phyloP scores from a whole-genome alignment of 2,888 invertebrate genomes.

The Megamerina dolium region DNA sequence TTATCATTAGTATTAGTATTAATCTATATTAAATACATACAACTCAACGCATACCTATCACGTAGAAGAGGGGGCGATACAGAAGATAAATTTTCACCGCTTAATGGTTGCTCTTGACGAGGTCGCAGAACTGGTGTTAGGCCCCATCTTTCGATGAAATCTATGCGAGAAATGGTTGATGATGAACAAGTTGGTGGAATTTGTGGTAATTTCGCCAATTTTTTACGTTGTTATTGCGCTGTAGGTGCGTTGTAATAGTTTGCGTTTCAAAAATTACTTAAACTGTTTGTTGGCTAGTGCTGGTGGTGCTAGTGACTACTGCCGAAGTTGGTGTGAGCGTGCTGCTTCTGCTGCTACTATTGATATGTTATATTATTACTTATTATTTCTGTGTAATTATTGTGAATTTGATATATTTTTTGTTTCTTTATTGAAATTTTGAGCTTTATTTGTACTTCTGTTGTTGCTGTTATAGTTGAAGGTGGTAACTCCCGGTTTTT shows the following conservation, averaged over 20 bases:
- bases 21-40: not conserved
- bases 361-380: too few species aligned
- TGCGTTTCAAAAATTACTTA: conserved; percentile 1
- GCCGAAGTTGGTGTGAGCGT: too few species aligned
- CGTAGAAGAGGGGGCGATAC: conserved; percentile 51
- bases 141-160: conserved; percentile 97
- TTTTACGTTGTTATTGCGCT: conserved; percentile 15
- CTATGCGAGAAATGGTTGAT: conserved; percentile 87
- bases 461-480: too few species aligned
- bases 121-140: conserved; percentile 95
- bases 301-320: too few species aligned
- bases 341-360: too few species aligned
- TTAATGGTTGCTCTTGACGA: conserved; percentile 87
- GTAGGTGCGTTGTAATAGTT: conserved; percentile 4
- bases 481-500: too few species aligned
- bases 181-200: conserved; percentile 44
- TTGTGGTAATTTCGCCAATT: conserved; percentile 40
- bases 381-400: too few species aligned
- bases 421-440: too few species aligned
- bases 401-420: too few species aligned
- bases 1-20: not conserved
- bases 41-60: conserved; percentile 42
- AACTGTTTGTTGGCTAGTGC: conserved; percentile 1
- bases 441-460: too few species aligned
- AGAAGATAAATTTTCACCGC: conserved; percentile 52